These are phyloP conservation scores for Maniola jurtina DNA, from an alignment of 1,140 invertebrate species.

Conservation along the genomic window DNA sequence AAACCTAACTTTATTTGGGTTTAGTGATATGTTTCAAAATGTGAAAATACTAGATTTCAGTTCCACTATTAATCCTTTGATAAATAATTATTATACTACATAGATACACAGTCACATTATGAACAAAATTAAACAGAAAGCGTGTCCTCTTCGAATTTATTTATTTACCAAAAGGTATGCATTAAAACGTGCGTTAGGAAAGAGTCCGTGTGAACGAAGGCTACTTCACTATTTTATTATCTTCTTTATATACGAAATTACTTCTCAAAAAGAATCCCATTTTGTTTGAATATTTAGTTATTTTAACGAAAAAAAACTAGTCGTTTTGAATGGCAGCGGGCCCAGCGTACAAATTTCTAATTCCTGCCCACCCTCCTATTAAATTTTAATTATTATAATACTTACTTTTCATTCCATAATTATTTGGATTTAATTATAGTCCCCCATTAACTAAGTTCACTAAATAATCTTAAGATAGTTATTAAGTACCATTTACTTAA, in stretches of 20 bases:
- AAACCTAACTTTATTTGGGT: too few relatives aligned
- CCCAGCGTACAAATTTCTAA: slow-evolving; percentile 27
- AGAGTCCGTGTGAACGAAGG: too few relatives aligned
- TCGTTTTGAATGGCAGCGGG: slow-evolving; percentile 16
- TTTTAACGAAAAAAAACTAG: background rate
- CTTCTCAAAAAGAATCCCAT: background rate
- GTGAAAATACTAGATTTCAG: too few relatives aligned
- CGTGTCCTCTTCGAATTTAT: too few relatives aligned
- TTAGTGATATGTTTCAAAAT: too few relatives aligned
- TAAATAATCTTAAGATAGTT: slow-evolving; percentile 22
- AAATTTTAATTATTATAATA: slow-evolving; percentile 34
- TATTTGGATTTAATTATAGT: slow-evolving; percentile 30
- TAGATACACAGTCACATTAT: too few relatives aligned
- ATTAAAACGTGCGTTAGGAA: too few relatives aligned
- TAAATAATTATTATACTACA: too few relatives aligned
- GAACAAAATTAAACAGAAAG: too few relatives aligned
- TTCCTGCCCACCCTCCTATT: slow-evolving; percentile 54
- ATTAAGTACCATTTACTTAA: slow-evolving; percentile 8
- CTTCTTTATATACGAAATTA: background rate
- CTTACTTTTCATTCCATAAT: slow-evolving; percentile 28
- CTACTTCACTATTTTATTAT: too few relatives aligned
- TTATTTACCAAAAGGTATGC: too few relatives aligned
- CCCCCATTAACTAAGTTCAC: slow-evolving; percentile 29
- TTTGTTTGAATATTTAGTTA: background rate
- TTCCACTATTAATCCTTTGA: too few relatives aligned